These are phyloP conservation scores for Aphaenogaster floridana DNA, from an alignment of 1,140 invertebrate genomes.

Conservation along the genomic window DNA sequence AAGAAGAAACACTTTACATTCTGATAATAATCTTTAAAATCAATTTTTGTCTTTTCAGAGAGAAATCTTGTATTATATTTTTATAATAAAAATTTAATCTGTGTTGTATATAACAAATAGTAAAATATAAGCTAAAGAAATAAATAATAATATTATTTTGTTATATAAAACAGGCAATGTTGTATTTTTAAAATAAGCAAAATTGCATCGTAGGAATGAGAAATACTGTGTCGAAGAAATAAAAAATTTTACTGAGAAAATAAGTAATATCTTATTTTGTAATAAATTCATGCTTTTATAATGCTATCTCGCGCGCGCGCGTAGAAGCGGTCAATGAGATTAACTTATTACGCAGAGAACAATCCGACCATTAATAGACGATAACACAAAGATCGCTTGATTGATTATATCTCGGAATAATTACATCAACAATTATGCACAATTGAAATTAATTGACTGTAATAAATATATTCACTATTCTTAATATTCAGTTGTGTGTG, in stretches of 20 bases:
- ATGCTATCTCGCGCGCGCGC: not conserved
- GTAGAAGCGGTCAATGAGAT: not conserved
- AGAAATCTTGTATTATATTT: not conserved
- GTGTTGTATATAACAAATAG: not conserved
- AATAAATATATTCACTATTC: slow-evolving; percentile 19
- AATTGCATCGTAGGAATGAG: not conserved
- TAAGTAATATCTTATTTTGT: not conserved
- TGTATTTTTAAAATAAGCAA: not conserved
- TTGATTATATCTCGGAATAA: slow-evolving; percentile 7
- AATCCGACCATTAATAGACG: not conserved
- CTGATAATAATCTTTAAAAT: not conserved
- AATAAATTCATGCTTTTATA: not conserved
- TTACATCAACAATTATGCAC: not conserved
- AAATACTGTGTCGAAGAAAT: not conserved
- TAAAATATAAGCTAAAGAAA: not conserved
- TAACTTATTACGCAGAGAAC: not conserved
- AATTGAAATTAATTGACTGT: not conserved
- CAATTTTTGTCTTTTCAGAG: not conserved
- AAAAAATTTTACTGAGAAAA: not conserved
- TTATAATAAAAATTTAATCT: not conserved
- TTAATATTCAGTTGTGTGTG: not conserved
- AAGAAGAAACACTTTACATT: not conserved
- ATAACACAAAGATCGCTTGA: not conserved
- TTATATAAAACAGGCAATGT: not conserved
- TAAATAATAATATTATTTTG: not conserved